Percentiles rank a stretch among this genome's conserved stretches.
Conservation (phyloP, 2,113 vertebrate species). For the Epinephelus fuscoguttatus region DNA sequence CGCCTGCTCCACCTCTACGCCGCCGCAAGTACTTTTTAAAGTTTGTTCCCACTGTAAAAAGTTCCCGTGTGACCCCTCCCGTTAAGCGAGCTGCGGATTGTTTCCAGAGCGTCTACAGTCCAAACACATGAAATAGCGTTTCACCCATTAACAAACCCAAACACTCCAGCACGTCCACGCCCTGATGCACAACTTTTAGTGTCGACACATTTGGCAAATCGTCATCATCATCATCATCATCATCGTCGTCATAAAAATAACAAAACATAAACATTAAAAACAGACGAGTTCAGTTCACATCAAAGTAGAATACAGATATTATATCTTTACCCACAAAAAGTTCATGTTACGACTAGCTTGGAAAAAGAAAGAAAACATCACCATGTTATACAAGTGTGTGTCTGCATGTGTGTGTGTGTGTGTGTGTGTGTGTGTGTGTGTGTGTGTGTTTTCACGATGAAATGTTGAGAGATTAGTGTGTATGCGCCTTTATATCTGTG, state of each 20-base stretch:
- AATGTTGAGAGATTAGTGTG: slow-evolving; percentile 29
- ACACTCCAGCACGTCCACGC: slow-evolving; percentile 71
- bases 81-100: slow-evolving; percentile 19
- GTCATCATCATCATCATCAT: slow-evolving; percentile 74
- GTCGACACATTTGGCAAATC: slow-evolving; percentile 88
- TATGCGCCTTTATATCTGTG: slow-evolving; percentile 29
- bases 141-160: slow-evolving; percentile 73
- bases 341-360: slow-evolving; percentile 96
- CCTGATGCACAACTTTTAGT: slow-evolving; percentile 83
- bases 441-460: slow-evolving; percentile 25
- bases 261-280: slow-evolving; percentile 88
- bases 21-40: slow-evolving; percentile 19
- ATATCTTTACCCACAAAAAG: slow-evolving; percentile 88
- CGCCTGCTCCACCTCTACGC: background rate
- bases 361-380: slow-evolving; percentile 86
- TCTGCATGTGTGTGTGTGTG: slow-evolving; percentile 20
- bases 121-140: slow-evolving; percentile 58
- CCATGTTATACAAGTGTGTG: slow-evolving; percentile 76
- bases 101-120: slow-evolving; percentile 38
- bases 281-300: slow-evolving; percentile 85
- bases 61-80: background rate
- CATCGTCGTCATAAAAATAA: slow-evolving; percentile 83
- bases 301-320: slow-evolving; percentile 82
- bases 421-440: background rate
- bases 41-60: slow-evolving; percentile 27